Evolutionary conservation across 2,113 vertebrate species (phyloP), one percentile per base, ranked within the genome.

Genomic region (Rhea americana): DNA sequence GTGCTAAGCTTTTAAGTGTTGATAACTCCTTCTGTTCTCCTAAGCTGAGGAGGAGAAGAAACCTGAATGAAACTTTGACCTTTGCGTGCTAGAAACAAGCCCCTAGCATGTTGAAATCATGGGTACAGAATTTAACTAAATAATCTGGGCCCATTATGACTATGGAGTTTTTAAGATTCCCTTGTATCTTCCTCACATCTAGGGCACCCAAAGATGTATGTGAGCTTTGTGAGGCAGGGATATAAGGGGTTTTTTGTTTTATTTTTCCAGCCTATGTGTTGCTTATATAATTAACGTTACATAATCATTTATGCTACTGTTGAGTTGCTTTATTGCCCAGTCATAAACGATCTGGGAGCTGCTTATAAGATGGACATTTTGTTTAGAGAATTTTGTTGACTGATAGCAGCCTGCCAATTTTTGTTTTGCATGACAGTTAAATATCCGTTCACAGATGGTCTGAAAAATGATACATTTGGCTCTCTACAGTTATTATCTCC

Each of bases 391-490:
- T 91, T 86, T 82, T 89, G 17, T 82, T 89, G 84, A 41, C 21
- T 92, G 45, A 4, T 83, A 11, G 7, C 85, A 75, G 91, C 35
- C 80, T 94, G 93, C 43, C 91, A 93, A 53, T 63, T 93, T 95
- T 81, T 88, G 26, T 87, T 95, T 88, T 86, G 48, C 39, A 6
- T 91, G 82, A 82, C 73, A 86, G 82, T 81, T 83, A 83, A 75
- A 25, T 71, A 32, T 78, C 65, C 1, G 0, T 77, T 94, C 93
- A 93, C 95, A 96, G 94, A 96, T 93, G 94, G 96, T 94, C 79
- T 93, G 80, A 90, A 78, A 93, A 93, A 93, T 65, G 4, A 84
- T 86, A 25, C 87, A 90, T 91, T 90, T 94, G 85, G 61, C 41
- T 81, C 61, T 76, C 75, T 37, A 56, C 51, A 94, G 70, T 90